Evolutionary conservation across 2,797 vertebrate genomes (phyloP), one percentile per base, ranked within the genome.

Genomic region (Dryobates pubescens): DNA sequence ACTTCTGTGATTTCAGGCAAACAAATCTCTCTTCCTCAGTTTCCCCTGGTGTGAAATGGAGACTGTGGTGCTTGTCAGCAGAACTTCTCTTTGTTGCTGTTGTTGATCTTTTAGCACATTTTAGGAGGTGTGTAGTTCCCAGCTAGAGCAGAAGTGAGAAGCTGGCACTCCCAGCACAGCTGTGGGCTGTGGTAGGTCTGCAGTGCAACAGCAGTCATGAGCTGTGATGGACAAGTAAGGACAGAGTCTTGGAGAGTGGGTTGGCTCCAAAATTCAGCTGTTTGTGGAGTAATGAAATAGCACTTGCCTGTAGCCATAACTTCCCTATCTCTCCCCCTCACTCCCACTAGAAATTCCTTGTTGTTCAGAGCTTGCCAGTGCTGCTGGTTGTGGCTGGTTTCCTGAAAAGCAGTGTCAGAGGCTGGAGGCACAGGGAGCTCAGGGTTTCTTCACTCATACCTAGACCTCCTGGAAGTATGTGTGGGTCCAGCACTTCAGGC

Each of bases 91-190:
- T 19, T 17, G 15, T 30, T 58, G 19, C 45, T 90, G n/a, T 71
- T 85, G 65, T 71, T 85, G 65, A 4, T 61, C 74, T 96, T 95
- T 93, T 95, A 87, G 91, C 9, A 5, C 70, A 16, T 36, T 81
- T 75, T 57, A 79, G 61, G 57, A 62, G 27, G 8, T 17, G 19
- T n/a, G 12, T 53, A 83, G 34, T 17, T 91, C 53, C 57, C 27
- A 83, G 89, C 81, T 7, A 83, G 70, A 88, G 62, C 89, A 88
- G 82, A 88, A 83, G 30, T 29, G 83, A 95, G 85, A 80, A 88
- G 14, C 19, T 80, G 13, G 26, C 41, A 69, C 47, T 83, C 79
- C 67, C 63, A 64, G 47, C 27, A 43, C 43, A 51, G 70, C 51
- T 0, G 0, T 69, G 67, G 59, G 57, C 73, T 15, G 26, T 0